These are phyloP conservation scores for Thomomys bottae DNA, from an alignment of 2,113 vertebrate genomes.

Conservation along the genomic window DNA sequence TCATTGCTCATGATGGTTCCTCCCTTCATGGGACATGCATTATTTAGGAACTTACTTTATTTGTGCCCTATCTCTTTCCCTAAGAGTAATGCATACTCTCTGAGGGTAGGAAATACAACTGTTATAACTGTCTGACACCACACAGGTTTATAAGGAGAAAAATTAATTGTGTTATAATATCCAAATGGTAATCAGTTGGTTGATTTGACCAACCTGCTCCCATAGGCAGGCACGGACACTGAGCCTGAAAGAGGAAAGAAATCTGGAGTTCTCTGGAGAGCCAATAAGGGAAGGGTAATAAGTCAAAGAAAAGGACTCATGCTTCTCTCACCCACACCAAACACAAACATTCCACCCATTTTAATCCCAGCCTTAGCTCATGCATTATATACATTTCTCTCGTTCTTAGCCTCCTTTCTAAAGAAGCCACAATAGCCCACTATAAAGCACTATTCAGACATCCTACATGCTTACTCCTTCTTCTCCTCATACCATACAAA, in stretches of 20 bases:
- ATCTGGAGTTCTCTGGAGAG: not conserved
- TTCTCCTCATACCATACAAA: not conserved
- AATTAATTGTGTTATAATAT: not conserved
- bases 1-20: not conserved
- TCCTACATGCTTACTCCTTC: slow-evolving; percentile 11
- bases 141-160: not conserved
- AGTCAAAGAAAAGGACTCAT: not conserved
- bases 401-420: slow-evolving; percentile 61
- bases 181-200: too few relatives aligned
- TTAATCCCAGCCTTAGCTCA: slow-evolving; percentile 10
- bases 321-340: slow-evolving; percentile 33
- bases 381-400: slow-evolving; percentile 60
- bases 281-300: not conserved
- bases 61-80: not conserved
- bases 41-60: not conserved
- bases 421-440: slow-evolving; percentile 22
- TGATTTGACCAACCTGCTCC: rapidly evolving
- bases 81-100: not conserved
- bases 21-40: too few relatives aligned
- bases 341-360: slow-evolving; percentile 47
- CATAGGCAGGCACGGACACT: not conserved
- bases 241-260: not conserved
- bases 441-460: not conserved
- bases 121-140: not conserved
- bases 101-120: not conserved